Percentiles rank a stretch among this genome's conserved stretches.
phyloP scores from a whole-genome alignment of 2,888 invertebrate genomes.

The Doris montereyensis region DNA sequence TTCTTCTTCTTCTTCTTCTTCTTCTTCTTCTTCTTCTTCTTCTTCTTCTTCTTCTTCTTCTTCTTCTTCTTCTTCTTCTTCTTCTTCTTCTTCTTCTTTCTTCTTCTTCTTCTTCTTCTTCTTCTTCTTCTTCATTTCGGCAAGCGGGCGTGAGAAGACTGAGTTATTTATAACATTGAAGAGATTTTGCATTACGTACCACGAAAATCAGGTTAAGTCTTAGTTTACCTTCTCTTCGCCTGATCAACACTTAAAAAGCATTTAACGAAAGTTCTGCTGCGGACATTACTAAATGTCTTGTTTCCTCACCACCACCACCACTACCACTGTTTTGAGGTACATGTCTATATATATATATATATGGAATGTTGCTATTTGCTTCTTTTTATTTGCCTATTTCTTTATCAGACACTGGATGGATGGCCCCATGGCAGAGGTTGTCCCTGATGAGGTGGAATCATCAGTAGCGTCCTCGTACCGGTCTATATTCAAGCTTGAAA shows the following conservation, averaged over 20 bases:
- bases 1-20: neutral
- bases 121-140: conserved; percentile 2
- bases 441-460: conserved; percentile 90
- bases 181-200: no score
- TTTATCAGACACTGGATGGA: conserved; percentile 83
- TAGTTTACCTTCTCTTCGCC: no score
- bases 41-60: neutral
- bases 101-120: neutral
- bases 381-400: neutral
- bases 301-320: no score
- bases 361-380: neutral
- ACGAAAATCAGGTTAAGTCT: no score
- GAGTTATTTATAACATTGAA: no score
- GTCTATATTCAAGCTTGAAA: conserved; percentile 89
- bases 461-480: conserved; percentile 83
- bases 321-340: no score
- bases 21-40: neutral
- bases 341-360: no score
- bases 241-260: no score
- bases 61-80: neutral
- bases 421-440: conserved; percentile 84
- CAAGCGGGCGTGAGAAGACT: no score
- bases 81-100: neutral
- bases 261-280: neutral
- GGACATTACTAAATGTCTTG: neutral